These are phyloP conservation scores for Spilarctia lutea DNA, from an alignment of 2,888 invertebrate species.

Conservation along the genomic window DNA sequence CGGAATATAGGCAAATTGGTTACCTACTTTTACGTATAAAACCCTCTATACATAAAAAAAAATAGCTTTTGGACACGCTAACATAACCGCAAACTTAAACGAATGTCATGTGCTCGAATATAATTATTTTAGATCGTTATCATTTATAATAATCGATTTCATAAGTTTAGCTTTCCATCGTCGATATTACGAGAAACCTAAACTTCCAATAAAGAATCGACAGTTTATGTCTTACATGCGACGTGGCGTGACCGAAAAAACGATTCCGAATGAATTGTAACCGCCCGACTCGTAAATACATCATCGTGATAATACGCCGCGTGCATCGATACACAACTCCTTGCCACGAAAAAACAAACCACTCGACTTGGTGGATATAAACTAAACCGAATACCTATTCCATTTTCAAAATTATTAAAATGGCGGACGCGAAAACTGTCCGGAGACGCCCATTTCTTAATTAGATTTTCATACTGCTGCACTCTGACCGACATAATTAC, in stretches of 20 bases:
- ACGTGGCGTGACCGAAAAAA: constrained; percentile 85
- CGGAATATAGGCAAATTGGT: constrained; percentile 62
- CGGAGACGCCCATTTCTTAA: constrained; percentile 80
- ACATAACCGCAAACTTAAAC: constrained; percentile 47
- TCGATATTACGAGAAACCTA: constrained; percentile 70
- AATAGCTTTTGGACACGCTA: constrained; percentile 50
- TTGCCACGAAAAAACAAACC: constrained; percentile 58
- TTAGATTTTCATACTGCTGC: constrained; percentile 84
- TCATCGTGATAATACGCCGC: constrained; percentile 77
- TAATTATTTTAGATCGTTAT: constrained; percentile 68
- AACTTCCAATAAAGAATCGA: constrained; percentile 80
- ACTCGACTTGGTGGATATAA: constrained; percentile 38
- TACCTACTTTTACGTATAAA: constrained; percentile 42
- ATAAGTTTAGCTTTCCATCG: constrained; percentile 67
- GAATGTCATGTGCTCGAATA: constrained; percentile 65
- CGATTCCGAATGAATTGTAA: constrained; percentile 80
- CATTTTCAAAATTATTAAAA: constrained; percentile 68
- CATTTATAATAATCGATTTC: constrained; percentile 66
- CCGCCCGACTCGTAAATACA: constrained; percentile 78
- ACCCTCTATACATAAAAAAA: constrained; percentile 35
- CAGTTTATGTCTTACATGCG: constrained; percentile 80
- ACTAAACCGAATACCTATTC: constrained; percentile 53
- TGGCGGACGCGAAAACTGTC: constrained; percentile 73
- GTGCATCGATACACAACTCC: constrained; percentile 66
- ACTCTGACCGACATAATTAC: constrained; percentile 86